Evolutionary conservation across 2,888 invertebrate species (phyloP).

Genomic region (Incurvaria masculella): DNA sequence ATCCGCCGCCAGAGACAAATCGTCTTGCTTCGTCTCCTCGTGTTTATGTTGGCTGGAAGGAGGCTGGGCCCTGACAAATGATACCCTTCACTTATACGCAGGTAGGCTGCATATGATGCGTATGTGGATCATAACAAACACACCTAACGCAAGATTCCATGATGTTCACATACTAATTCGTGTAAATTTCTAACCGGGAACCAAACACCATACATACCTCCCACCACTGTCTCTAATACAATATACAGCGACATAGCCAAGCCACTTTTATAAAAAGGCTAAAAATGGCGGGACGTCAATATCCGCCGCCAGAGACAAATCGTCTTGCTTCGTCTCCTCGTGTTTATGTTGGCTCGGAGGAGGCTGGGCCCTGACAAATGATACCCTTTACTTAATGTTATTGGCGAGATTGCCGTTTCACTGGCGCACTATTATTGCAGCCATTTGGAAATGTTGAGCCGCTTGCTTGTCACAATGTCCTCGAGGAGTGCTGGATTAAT

Average conservation of each 20-base stretch:
- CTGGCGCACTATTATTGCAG: not conserved
- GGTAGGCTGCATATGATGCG: too few relatives aligned
- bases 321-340: not conserved
- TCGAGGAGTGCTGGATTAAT: too few relatives aligned
- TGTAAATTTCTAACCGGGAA: too few relatives aligned
- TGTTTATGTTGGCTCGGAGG: not conserved
- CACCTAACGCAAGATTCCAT: too few relatives aligned
- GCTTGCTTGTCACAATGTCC: not conserved
- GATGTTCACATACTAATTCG: too few relatives aligned
- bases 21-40: not conserved
- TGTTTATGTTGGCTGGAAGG: not conserved
- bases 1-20: not conserved
- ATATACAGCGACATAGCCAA: too few relatives aligned
- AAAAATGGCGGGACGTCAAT: not conserved
- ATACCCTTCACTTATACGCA: conserved; percentile 29
- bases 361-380: conserved; percentile 22
- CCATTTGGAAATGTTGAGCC: not conserved
- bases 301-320: not conserved
- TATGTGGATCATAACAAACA: too few relatives aligned
- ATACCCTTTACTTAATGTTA: conserved; percentile 30
- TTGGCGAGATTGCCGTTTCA: conserved; percentile 12
- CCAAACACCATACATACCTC: too few relatives aligned
- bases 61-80: too few relatives aligned
- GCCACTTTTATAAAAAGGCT: too few relatives aligned
- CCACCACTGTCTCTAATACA: too few relatives aligned